phyloP scores from a whole-genome alignment of 2,797 vertebrate genomes.

The Myiothlypis coronata region DNA sequence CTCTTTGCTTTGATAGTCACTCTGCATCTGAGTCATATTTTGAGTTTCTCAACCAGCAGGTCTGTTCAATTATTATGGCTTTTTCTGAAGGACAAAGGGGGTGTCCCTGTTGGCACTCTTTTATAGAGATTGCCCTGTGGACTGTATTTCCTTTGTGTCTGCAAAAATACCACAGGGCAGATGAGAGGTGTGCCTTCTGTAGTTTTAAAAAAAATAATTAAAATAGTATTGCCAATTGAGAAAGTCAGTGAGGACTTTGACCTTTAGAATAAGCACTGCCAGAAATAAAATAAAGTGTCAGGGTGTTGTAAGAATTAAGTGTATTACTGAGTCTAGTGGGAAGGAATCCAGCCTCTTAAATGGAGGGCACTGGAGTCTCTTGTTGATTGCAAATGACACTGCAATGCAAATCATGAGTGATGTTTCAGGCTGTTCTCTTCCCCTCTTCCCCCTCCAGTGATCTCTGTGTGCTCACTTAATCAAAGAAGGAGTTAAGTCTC shows the following conservation, averaged over 20 bases:
- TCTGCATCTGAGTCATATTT: background rate
- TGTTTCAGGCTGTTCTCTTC: background rate
- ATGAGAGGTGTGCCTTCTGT: background rate
- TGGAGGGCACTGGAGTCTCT: background rate
- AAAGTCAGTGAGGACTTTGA: constrained; percentile 20
- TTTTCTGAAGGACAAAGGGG: background rate
- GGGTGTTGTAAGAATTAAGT: constrained; percentile 22
- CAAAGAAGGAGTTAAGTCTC: background rate
- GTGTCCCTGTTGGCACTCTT: background rate
- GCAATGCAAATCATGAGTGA: background rate
- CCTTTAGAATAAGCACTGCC: background rate
- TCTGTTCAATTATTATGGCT: background rate
- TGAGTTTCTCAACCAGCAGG: background rate
- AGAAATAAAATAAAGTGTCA: constrained; percentile 31
- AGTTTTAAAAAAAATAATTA: background rate
- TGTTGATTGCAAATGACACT: background rate
- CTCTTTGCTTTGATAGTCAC: background rate
- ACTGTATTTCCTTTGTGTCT: background rate
- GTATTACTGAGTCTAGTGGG: background rate
- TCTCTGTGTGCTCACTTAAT: background rate
- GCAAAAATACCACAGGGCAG: background rate
- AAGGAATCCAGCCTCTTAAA: background rate
- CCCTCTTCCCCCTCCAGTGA: background rate
- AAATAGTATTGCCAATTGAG: background rate
- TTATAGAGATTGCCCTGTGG: background rate